Evolutionary conservation across 2,113 vertebrate genomes (phyloP), one percentile per base, ranked within the genome.

Genomic region (Herpetotheres cachinnans): DNA sequence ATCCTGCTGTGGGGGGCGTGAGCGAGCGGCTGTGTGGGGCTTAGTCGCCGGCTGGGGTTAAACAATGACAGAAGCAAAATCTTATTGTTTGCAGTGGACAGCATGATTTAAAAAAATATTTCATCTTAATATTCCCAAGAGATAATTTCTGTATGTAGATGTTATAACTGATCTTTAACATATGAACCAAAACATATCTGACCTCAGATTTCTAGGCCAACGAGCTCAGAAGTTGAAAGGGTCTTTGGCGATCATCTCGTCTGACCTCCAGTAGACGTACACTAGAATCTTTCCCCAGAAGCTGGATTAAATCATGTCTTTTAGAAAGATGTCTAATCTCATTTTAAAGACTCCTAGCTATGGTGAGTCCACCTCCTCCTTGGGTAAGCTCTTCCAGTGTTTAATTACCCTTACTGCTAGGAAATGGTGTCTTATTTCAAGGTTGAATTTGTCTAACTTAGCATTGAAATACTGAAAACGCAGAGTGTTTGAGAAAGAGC

Each of bases 391-490:
- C 67, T 95, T 93, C 79, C 90, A 95, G 50, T 83, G 80, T 90
- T 95, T 97, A 96, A 97, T 96, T 96, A 94, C 85, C 74, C 95
- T 86, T 70, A 90, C 85, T 94, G 90, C 92, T 93, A 86, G 62
- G 86, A 94, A 94, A 90, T 4, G 4, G 88, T 95, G 88, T 92
- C 95, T 97, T 94, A 95, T 96, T 97, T 97, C 95, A 95, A 90
- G 90, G 92, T 84, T 95, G 95, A 95, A 93, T 96, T 94, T 97
- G 92, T 86, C 95, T 96, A 94, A 97, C 59, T 93, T 92, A 83
- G 71, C 71, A 74, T 96, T 96, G 82, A 86, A 89, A 88, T 90
- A 86, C 70, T 80, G 89, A 80, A 95, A 95, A 96, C 1, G 73
- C 14, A 15, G 56, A 50, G 38, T 47, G 67, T 93, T 94, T 88